These are phyloP conservation scores for Tinamus major DNA, from an alignment of 2,797 vertebrate genomes.

Conservation along the genomic window DNA sequence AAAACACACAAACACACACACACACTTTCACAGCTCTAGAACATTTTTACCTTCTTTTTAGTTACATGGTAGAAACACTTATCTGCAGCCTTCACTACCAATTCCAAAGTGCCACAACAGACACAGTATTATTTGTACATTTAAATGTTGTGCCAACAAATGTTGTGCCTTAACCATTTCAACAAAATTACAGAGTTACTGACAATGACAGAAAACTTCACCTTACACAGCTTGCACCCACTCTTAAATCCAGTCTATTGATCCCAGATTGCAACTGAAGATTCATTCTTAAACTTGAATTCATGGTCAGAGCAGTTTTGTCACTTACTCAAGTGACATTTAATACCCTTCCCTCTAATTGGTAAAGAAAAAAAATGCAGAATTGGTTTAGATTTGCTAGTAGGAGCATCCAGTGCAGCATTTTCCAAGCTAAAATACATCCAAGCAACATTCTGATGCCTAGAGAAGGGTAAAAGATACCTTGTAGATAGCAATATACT, in stretches of 20 bases:
- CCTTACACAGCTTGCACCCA: fast-evolving
- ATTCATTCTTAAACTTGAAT: not conserved
- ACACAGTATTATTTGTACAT: not conserved
- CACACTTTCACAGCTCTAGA: not conserved
- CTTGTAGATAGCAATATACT: not conserved
- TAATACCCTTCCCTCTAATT: not conserved
- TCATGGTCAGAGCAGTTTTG: not conserved
- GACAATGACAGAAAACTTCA: not conserved
- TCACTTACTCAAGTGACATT: not conserved
- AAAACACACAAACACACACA: too few relatives aligned
- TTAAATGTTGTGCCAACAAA: not conserved
- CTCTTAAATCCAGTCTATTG: not conserved
- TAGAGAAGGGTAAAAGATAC: not conserved
- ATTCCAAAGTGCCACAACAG: not conserved
- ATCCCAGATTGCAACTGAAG: not conserved
- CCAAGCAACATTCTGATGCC: not conserved
- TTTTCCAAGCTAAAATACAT: not conserved
- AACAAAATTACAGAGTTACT: not conserved
- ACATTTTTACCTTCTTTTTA: not conserved
- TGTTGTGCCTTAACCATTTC: not conserved
- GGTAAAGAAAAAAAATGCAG: not conserved
- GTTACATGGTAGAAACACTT: not conserved
- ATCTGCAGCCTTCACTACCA: not conserved
- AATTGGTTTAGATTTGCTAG: not conserved
- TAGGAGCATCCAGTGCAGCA: not conserved